Evolutionary conservation across 2,113 vertebrate species (phyloP).

Genomic region (Cebus imitator): DNA sequence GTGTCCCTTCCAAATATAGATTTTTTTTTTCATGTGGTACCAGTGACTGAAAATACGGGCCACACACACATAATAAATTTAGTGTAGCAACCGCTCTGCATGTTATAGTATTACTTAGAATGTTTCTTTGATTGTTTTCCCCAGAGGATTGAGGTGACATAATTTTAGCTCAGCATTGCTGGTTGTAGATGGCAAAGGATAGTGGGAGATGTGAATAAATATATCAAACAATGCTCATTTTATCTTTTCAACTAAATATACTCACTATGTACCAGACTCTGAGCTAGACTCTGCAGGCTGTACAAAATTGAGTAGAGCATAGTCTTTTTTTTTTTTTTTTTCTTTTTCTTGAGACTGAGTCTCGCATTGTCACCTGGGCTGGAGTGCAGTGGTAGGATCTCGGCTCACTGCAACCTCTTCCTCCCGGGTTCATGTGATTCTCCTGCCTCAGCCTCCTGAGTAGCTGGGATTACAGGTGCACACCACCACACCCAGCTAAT

Average conservation of each 20-base stretch:
- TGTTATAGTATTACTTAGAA: constrained; percentile 67
- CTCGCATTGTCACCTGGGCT: no score
- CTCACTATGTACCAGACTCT: neutral
- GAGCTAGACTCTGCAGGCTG: neutral
- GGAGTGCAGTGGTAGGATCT: no score
- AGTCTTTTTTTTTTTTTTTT: neutral
- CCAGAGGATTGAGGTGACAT: constrained; percentile 66
- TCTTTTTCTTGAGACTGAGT: no score
- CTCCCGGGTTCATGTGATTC: no score
- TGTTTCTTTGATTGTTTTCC: constrained; percentile 71
- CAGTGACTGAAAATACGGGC: constrained; percentile 67
- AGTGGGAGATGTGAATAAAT: constrained; percentile 60
- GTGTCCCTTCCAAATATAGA: constrained; percentile 78
- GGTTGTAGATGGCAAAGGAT: constrained; percentile 21
- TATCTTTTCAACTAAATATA: constrained; percentile 19
- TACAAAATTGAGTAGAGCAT: neutral
- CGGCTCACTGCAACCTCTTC: no score
- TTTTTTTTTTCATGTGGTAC: constrained; percentile 67
- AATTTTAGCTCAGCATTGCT: constrained; percentile 46
- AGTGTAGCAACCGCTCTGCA: constrained; percentile 63
- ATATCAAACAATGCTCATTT: constrained; percentile 57
- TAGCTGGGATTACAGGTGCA: no score
- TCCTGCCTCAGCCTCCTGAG: no score
- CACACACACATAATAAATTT: constrained; percentile 72
- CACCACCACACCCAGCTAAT: no score